Base-by-base conservation (phyloP, 2,888 invertebrate species). In the Druceiella hillmani region DNA sequence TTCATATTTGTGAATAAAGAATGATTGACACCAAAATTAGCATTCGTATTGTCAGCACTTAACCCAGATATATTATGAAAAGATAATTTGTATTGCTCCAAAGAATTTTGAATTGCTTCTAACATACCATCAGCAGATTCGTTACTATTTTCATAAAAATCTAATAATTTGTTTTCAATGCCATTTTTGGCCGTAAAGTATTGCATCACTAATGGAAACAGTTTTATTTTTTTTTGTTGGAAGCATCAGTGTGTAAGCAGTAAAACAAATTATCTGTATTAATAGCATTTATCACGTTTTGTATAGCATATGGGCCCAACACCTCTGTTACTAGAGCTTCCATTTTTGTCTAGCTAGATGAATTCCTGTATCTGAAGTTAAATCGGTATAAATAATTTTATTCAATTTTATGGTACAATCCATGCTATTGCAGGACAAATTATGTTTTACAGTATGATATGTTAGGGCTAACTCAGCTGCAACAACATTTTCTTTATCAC, bases 1-100 rank as follows among this genome's bases (percentile, higher is more conserved):
- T n/a, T n/a, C n/a, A n/a, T n/a, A n/a, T n/a, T n/a, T n/a, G n/a
- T n/a, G n/a, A n/a, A n/a, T n/a, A n/a, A n/a, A n/a, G n/a, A n/a
- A n/a, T n/a, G n/a, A n/a, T n/a, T n/a, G n/a, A n/a, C n/a, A n/a
- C n/a, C 49, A 52, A 53, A 55, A 54, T 55, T 55, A n/a, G 53
- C 46, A 50, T 56, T 57, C 4, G 43, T 45, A 43, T 56, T 55
- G 34, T 55, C 54, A 33, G 55, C 55, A 49, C 55, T 57, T 7
- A 57, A 31, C 3, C 50, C 52, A 47, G 54, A 54, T 40, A 55
- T 44, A 37, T 43, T 28, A 41, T 50, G 17, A 26, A 53, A 54
- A 17, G 50, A 42, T 9, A 55, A 16, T 17, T 53, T 45, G 34
- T 51, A 33, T 4, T 16, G 10, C 4, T 43, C 36, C 28, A 54